phyloP scores from a whole-genome alignment of 1,140 invertebrate species.

The Kradibia gibbosae region DNA sequence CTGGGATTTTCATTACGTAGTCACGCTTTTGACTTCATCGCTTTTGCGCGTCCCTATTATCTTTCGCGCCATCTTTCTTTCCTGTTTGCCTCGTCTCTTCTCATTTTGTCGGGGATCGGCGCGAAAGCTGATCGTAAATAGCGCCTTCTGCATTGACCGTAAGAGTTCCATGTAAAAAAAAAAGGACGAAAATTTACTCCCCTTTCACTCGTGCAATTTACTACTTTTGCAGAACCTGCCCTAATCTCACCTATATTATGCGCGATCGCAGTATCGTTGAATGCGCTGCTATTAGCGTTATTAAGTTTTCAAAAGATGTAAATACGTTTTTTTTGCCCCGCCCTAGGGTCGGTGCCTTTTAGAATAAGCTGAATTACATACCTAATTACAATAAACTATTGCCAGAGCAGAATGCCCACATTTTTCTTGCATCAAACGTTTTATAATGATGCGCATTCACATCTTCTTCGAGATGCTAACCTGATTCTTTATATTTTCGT shows the following conservation, averaged over 20 bases:
- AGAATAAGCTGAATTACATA: background rate
- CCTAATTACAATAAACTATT: background rate
- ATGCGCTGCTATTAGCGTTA: background rate
- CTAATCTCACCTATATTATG: background rate
- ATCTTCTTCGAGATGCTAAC: background rate
- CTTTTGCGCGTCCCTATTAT: background rate
- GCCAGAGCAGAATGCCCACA: background rate
- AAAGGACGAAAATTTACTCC: background rate
- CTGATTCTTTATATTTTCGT: conserved; percentile 3
- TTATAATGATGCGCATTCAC: conserved; percentile 3
- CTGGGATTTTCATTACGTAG: conserved; percentile 15
- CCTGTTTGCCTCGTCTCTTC: background rate
- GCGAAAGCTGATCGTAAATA: conserved; percentile 24
- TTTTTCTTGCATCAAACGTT: background rate
- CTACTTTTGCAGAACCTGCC: background rate
- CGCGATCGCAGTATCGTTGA: background rate
- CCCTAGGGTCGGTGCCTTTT: background rate
- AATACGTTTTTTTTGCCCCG: background rate
- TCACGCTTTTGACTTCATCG: background rate
- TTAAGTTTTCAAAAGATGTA: background rate
- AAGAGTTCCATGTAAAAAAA: conserved; percentile 6
- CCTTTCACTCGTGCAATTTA: background rate
- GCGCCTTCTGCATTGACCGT: conserved; percentile 22
- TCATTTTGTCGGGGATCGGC: background rate
- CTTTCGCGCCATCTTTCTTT: background rate